Evolutionary conservation across 1,140 invertebrate species (phyloP).

Genomic region (Delia radicum): DNA sequence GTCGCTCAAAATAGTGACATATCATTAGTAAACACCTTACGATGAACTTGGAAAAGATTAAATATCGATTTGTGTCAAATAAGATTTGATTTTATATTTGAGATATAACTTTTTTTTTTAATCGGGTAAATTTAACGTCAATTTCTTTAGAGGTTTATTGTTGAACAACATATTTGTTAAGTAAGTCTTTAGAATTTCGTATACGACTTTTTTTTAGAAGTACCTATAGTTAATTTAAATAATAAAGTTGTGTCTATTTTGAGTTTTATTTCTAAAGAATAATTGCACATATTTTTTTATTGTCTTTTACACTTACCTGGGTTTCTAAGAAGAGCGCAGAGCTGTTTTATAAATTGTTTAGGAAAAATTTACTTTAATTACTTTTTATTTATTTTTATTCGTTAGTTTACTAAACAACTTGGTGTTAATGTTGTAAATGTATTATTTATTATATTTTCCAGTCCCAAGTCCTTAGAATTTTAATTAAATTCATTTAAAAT

Average conservation of each 20-base stretch:
- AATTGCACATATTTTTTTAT: neutral
- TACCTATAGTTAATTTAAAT: neutral
- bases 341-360: neutral
- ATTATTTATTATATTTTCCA: neutral
- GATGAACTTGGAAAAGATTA: too few species aligned
- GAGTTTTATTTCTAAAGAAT: neutral
- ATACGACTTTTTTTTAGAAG: neutral
- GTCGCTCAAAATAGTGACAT: too few species aligned
- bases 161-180: neutral
- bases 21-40: too few species aligned
- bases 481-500: constrained; percentile 2
- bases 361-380: neutral
- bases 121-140: too few species aligned
- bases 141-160: neutral
- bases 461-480: neutral
- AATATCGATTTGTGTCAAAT: too few species aligned
- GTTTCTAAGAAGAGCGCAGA: neutral
- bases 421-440: neutral
- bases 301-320: neutral
- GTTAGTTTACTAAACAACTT: neutral
- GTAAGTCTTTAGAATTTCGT: neutral
- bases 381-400: neutral
- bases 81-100: too few species aligned
- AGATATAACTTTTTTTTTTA: too few species aligned
- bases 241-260: neutral